Conservation (phyloP, 2,888 invertebrate species). For the Clepsis dumicolana region DNA sequence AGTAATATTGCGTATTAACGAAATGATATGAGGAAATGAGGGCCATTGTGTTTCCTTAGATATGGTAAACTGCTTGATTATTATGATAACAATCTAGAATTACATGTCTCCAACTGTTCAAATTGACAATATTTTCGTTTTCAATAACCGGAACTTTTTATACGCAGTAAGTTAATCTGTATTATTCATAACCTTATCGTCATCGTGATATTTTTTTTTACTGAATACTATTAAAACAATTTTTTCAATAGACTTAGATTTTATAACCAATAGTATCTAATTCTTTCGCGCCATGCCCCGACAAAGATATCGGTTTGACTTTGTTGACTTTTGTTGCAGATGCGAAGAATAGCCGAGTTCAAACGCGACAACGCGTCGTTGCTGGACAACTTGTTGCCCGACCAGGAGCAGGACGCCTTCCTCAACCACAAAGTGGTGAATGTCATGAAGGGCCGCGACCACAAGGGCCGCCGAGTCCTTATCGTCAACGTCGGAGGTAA, state of each 20-base stretch:
- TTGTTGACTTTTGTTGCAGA: conserved; percentile 74
- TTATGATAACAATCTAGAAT: conserved; percentile 64
- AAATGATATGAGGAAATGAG: conserved; percentile 67
- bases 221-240: background rate
- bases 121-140: conserved; percentile 47
- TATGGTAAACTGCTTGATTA: conserved; percentile 63
- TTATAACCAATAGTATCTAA: background rate
- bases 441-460: conserved; percentile 91
- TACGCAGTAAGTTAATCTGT: conserved; percentile 28
- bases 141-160: conserved; percentile 16
- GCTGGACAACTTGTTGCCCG: conserved; percentile 88
- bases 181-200: background rate
- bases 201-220: background rate
- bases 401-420: conserved; percentile 89
- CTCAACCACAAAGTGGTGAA: conserved; percentile 91
- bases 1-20: conserved; percentile 56
- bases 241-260: background rate
- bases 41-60: conserved; percentile 65
- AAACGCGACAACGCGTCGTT: conserved; percentile 89
- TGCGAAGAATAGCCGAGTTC: conserved; percentile 92
- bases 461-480: conserved; percentile 91
- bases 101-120: conserved; percentile 46
- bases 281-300: background rate
- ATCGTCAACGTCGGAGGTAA: conserved; percentile 91
- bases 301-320: background rate